phyloP scores from a whole-genome alignment of 2,888 invertebrate species.

The Drosophila ustulata region DNA sequence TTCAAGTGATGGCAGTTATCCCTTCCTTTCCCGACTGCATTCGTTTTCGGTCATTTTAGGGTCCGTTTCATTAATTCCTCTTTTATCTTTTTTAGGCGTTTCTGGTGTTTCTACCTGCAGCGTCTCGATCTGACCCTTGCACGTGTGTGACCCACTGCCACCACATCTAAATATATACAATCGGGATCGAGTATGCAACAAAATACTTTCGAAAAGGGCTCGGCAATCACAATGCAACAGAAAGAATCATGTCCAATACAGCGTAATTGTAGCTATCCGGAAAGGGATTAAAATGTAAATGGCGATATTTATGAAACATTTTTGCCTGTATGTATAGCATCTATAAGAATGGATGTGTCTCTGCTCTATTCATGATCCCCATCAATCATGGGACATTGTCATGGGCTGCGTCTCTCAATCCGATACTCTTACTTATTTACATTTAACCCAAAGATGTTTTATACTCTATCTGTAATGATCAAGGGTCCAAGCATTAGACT shows the following conservation, averaged over 20 bases:
- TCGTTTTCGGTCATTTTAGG: slow-evolving; percentile 75
- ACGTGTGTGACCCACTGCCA: slow-evolving; percentile 78
- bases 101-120: slow-evolving; percentile 69
- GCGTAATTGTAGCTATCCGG: slow-evolving; percentile 71
- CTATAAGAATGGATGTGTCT: neutral
- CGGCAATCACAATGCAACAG: slow-evolving; percentile 39
- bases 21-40: slow-evolving; percentile 56
- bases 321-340: neutral
- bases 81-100: slow-evolving; percentile 60
- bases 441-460: neutral
- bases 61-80: slow-evolving; percentile 66
- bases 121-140: slow-evolving; percentile 77
- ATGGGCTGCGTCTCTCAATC: neutral
- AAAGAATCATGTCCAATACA: slow-evolving; percentile 60
- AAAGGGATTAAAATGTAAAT: slow-evolving; percentile 72
- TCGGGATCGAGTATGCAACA: slow-evolving; percentile 30
- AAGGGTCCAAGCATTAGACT: neutral
- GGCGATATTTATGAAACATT: slow-evolving; percentile 15
- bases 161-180: slow-evolving; percentile 64
- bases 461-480: neutral
- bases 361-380: slow-evolving; percentile 6
- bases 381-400: neutral
- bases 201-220: slow-evolving; percentile 53
- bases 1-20: slow-evolving; percentile 58
- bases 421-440: neutral